Conservation (phyloP, 2,888 invertebrate species). For the Drosophila limbata region DNA sequence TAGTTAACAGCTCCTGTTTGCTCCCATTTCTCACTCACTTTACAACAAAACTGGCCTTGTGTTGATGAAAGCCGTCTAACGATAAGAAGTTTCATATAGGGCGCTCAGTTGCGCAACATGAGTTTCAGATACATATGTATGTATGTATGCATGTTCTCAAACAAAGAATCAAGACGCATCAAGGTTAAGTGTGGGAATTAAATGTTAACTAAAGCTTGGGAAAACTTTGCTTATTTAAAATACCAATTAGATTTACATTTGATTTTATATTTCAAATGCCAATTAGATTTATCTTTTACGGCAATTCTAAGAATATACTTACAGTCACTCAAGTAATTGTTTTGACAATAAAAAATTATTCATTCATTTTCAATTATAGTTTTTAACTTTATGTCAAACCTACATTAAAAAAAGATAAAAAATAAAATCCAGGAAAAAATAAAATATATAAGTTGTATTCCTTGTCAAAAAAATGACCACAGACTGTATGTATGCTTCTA, state of each 20-base stretch:
- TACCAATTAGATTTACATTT: conserved; percentile 17
- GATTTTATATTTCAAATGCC: conserved; percentile 6
- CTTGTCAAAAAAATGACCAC: too few relatives aligned
- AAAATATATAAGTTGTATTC: too few relatives aligned
- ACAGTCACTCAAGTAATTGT: neutral
- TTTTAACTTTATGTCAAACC: too few relatives aligned
- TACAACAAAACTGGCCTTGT: conserved; percentile 42
- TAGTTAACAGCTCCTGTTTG: conserved; percentile 35
- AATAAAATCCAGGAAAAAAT: too few relatives aligned
- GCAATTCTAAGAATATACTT: neutral
- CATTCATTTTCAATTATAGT: too few relatives aligned
- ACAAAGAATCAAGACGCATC: conserved; percentile 12
- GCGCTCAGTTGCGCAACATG: conserved; percentile 45
- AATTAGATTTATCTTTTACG: conserved; percentile 24
- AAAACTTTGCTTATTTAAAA: neutral
- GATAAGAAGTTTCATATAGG: conserved; percentile 52
- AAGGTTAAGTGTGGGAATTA: conserved; percentile 30
- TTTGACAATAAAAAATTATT: neutral
- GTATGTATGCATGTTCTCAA: conserved; percentile 4
- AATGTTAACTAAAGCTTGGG: conserved; percentile 1
- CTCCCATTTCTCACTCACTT: conserved; percentile 4
- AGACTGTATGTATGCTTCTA: neutral
- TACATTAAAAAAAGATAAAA: too few relatives aligned
- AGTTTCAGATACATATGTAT: conserved; percentile 4
- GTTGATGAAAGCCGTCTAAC: conserved; percentile 15